A percentile compares a stretch with the other conserved stretches of the same genome.
phyloP scores from a whole-genome alignment of 2,888 invertebrate species.

The Pseudoips prasinana region DNA sequence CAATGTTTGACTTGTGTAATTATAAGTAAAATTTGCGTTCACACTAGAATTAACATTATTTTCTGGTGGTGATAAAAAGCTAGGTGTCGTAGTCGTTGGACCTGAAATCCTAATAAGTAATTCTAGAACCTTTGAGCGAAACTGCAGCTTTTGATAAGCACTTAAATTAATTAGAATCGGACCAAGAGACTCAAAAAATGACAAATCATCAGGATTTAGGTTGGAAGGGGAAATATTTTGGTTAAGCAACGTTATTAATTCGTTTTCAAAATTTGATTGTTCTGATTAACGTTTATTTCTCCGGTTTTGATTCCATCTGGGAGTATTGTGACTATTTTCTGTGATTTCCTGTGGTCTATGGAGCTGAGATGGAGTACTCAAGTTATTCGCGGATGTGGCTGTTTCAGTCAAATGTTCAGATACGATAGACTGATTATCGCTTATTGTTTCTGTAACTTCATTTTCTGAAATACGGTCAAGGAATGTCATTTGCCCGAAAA shows the following conservation, averaged over 20 bases:
- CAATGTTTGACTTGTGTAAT: conserved; percentile 11
- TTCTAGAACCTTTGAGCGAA: conserved; percentile 4
- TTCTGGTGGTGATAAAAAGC: too few relatives aligned
- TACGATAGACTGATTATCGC: background rate
- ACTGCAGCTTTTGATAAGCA: conserved; percentile 5
- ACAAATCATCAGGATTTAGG: conserved; percentile 10
- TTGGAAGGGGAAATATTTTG: conserved; percentile 8
- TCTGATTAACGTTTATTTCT: background rate
- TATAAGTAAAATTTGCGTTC: conserved; percentile 12
- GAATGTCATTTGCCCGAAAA: conserved; percentile 9
- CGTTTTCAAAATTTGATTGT: conserved; percentile 7
- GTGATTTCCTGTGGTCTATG: background rate
- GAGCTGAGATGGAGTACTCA: background rate
- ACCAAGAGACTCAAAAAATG: conserved; percentile 12
- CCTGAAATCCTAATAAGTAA: background rate
- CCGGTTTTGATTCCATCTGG: background rate
- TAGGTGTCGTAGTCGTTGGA: background rate
- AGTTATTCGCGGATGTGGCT: background rate
- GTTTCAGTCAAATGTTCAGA: background rate
- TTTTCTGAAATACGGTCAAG: conserved; percentile 10
- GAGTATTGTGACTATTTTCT: background rate
- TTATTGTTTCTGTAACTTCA: conserved; percentile 8
- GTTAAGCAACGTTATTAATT: conserved; percentile 4
- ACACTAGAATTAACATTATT: too few relatives aligned
- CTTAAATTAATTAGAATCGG: conserved; percentile 5